These are phyloP conservation scores for Chaetura pelagica DNA, from an alignment of 2,113 vertebrate genomes.

Conservation along the genomic window DNA sequence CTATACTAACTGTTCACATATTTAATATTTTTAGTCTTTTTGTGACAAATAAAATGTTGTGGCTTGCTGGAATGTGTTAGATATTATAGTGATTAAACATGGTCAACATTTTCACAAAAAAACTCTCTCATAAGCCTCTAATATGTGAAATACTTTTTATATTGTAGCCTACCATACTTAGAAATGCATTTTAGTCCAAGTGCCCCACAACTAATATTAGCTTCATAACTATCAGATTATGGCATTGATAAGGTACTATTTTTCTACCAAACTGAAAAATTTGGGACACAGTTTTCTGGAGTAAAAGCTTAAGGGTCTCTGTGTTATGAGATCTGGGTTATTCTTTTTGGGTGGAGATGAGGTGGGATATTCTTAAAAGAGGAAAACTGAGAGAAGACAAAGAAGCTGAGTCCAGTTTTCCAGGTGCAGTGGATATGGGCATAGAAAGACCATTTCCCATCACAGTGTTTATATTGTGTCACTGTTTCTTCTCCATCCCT, in stretches of 20 bases:
- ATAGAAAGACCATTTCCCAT: neutral
- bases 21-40: neutral
- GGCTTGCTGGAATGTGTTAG: neutral
- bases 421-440: neutral
- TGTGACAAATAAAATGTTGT: neutral
- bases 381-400: neutral
- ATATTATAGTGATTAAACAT: neutral
- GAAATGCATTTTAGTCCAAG: neutral
- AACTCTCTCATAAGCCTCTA: neutral
- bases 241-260: neutral
- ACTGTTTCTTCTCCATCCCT: rapidly evolving
- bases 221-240: neutral
- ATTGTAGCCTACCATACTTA: neutral
- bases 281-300: neutral
- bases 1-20: neutral
- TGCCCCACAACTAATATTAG: neutral
- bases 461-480: neutral
- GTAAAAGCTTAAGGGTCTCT: neutral
- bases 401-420: neutral
- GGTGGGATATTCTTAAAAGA: neutral
- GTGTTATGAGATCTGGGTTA: neutral
- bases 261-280: neutral
- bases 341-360: rapidly evolving
- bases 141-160: neutral
- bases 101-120: neutral